Conservation (phyloP, 2,888 invertebrate genomes). For the Drosophila infuscata region DNA sequence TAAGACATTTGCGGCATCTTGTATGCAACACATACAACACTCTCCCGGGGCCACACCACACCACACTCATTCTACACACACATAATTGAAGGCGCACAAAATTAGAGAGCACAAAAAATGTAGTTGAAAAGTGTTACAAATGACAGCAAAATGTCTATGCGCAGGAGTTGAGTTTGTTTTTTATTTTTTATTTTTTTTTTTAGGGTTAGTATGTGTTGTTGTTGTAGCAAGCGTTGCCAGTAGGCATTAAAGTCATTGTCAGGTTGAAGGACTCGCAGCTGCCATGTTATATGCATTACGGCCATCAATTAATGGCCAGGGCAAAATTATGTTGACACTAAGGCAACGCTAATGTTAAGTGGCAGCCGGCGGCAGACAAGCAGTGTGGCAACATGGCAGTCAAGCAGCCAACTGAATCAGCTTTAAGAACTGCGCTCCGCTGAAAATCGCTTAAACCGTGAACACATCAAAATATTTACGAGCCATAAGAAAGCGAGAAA, state of each 20-base stretch:
- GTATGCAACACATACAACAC: slow-evolving; percentile 51
- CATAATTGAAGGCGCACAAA: slow-evolving; percentile 60
- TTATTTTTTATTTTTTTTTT: not conserved
- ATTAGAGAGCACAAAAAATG: slow-evolving; percentile 28
- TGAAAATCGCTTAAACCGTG: slow-evolving; percentile 46
- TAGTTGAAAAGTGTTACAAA: slow-evolving; percentile 66
- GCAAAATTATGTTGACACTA: slow-evolving; percentile 71
- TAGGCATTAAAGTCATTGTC: slow-evolving; percentile 75
- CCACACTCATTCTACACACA: slow-evolving; percentile 42
- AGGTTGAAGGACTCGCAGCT: slow-evolving; percentile 28
- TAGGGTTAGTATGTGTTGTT: not conserved
- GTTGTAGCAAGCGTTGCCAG: slow-evolving; percentile 42
- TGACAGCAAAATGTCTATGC: slow-evolving; percentile 59
- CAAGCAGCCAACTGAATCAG: slow-evolving; percentile 10
- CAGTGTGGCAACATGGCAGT: not conserved
- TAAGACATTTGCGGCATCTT: slow-evolving; percentile 72
- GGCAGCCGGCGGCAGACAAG: slow-evolving; percentile 17
- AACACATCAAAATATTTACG: slow-evolving; percentile 73
- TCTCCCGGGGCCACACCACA: slow-evolving; percentile 12
- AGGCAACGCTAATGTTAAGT: slow-evolving; percentile 57
- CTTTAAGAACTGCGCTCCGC: slow-evolving; percentile 24
- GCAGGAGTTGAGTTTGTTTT: slow-evolving; percentile 51
- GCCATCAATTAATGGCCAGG: slow-evolving; percentile 69
- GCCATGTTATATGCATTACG: slow-evolving; percentile 59
- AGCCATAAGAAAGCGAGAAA: slow-evolving; percentile 67